Base-by-base conservation (phyloP, 1,140 invertebrate genomes). In the Oncopeltus fasciatus region DNA sequence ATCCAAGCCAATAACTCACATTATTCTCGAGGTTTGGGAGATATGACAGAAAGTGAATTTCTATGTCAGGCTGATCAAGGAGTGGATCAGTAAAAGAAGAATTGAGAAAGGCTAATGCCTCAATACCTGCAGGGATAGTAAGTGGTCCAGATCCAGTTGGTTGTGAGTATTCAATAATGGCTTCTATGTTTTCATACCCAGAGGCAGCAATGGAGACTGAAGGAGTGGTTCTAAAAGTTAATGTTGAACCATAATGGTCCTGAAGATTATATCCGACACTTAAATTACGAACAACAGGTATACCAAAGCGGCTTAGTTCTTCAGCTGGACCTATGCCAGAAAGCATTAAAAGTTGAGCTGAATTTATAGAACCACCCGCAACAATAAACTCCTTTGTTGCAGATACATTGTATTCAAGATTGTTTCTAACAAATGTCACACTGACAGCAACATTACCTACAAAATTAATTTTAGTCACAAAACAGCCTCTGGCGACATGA, bases 401-500 rank as follows among this genome's bases (percentile, higher is more conserved):
- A 61, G 1, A 73, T 1, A 66, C 63, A 24, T 46, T 60, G 11
- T 57, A 46, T 24, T 44, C 58, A 1, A 60, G 63, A 18, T 62
- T 64, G 5, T 62, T 44, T 26, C 72, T 77, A n/a, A 81, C 80
- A 60, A 82, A 76, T 66, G 84, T 76, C 14, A 87, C 74, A 0
- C 80, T 83, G 43, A 75, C 68, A 0, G 82, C 83, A 26, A 71
- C 72, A 28, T 77, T 77, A 2, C 72, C 72, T 64, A 66, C 26
- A 67, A 93, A 86, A 1, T 90, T 69, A 2, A 92, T 70, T 69
- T 80, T 81, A 0, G 80, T 86, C 0, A 83, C 87, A 47, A 84
- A 78, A 0, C 87, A 79, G 60, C 84, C 77, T 1, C 81, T 86
- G 27, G 82, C 71, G 1, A 92, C 77, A 51, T 77, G 75, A 21